phyloP scores from a whole-genome alignment of 2,888 invertebrate species.

The Pristionchus fissidentatus region DNA sequence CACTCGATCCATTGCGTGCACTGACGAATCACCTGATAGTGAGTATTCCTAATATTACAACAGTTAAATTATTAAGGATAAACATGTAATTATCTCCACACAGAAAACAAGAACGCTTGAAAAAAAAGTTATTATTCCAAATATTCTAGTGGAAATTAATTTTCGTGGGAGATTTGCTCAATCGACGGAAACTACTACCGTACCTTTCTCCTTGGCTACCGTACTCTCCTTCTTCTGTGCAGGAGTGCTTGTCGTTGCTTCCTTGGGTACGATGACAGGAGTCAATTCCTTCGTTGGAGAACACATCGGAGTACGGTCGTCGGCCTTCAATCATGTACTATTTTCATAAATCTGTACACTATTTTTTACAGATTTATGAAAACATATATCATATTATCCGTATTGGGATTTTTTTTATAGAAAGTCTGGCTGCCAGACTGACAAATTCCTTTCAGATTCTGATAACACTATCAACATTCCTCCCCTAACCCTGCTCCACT shows the following conservation, averaged over 20 bases:
- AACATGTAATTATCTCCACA: too few species aligned
- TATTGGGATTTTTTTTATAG: too few species aligned
- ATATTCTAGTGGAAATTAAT: too few species aligned
- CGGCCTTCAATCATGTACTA: too few species aligned
- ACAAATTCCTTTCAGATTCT: too few species aligned
- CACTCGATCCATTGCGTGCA: constrained; percentile 8
- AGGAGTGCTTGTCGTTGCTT: not conserved
- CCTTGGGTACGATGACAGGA: not conserved
- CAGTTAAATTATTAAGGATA: not conserved
- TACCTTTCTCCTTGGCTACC: not conserved
- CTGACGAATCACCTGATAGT: not conserved
- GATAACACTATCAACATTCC: too few species aligned
- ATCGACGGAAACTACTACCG: not conserved
- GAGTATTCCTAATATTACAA: too few species aligned
- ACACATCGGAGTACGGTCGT: constrained; percentile 45
- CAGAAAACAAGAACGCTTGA: not conserved
- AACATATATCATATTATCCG: too few species aligned
- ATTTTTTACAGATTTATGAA: not conserved
- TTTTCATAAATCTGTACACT: not conserved
- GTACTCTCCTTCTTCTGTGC: not conserved
- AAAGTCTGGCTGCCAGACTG: too few species aligned
- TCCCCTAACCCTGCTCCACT: too few species aligned
- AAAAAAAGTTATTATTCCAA: too few species aligned
- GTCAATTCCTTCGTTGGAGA: constrained; percentile 45
- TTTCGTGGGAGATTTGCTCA: not conserved